phyloP scores from a whole-genome alignment of 2,113 vertebrate species.

The Progne subis region DNA sequence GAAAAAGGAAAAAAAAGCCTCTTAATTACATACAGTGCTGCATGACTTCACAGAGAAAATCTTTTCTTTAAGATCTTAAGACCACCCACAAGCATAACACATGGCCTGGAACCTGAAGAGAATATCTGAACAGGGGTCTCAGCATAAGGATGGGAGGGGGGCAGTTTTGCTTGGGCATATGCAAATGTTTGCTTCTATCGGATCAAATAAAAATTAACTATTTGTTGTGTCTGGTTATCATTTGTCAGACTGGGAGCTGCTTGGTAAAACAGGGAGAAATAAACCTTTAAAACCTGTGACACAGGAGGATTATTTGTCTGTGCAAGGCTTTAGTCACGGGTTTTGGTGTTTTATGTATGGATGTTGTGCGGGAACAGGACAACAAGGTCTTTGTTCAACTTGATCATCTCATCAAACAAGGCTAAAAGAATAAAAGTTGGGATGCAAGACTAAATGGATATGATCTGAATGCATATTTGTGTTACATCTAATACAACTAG shows the following conservation, averaged over 20 bases:
- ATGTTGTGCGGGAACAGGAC: slow-evolving; percentile 59
- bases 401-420: slow-evolving; percentile 77
- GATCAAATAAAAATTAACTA: slow-evolving; percentile 60
- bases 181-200: slow-evolving; percentile 49
- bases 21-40: slow-evolving; percentile 31
- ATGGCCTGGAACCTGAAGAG: slow-evolving; percentile 67
- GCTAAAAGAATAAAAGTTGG: slow-evolving; percentile 78
- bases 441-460: slow-evolving; percentile 79
- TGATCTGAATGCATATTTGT: slow-evolving; percentile 87
- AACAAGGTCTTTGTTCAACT: slow-evolving; percentile 78
- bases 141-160: slow-evolving; percentile 35
- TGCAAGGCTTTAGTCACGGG: slow-evolving; percentile 38
- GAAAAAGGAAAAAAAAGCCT: background rate
- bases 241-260: background rate
- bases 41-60: slow-evolving; percentile 66
- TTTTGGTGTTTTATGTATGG: slow-evolving; percentile 52
- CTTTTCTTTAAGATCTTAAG: slow-evolving; percentile 69
- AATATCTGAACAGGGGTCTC: slow-evolving; percentile 58
- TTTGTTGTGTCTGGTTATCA: slow-evolving; percentile 40
- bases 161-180: slow-evolving; percentile 37
- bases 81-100: slow-evolving; percentile 73
- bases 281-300: slow-evolving; percentile 36
- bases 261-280: background rate
- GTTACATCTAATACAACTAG: slow-evolving; percentile 84
- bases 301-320: slow-evolving; percentile 25